phyloP scores from a whole-genome alignment of 2,797 vertebrate species.

The Cossypha polioptera region DNA sequence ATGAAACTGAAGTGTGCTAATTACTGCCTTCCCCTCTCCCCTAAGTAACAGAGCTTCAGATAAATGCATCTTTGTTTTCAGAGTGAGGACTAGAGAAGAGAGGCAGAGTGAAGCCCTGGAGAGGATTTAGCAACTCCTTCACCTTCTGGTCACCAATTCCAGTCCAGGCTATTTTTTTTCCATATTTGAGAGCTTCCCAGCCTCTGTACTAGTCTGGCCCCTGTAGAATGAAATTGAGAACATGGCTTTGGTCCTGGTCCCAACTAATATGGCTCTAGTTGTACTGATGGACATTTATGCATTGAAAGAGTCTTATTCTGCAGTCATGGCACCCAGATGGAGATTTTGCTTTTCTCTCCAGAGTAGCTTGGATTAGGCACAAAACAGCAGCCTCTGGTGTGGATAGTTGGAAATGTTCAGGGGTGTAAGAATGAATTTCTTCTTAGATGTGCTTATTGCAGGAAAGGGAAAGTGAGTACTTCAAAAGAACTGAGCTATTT shows the following conservation, averaged over 20 bases:
- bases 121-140: neutral
- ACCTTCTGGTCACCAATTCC: neutral
- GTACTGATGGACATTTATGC: neutral
- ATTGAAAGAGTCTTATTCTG: neutral
- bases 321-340: neutral
- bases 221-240: neutral
- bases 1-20: constrained; percentile 34
- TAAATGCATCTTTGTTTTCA: constrained; percentile 12
- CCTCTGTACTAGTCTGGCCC: neutral
- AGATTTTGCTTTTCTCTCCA: neutral
- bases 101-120: neutral
- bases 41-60: neutral
- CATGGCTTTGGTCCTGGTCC: neutral
- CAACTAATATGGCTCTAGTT: neutral
- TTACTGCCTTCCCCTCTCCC: neutral
- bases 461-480: neutral
- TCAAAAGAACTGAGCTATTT: constrained; percentile 25
- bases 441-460: neutral
- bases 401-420: neutral
- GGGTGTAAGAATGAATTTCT: neutral
- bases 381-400: neutral
- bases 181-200: neutral
- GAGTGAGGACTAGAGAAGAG: neutral
- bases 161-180: neutral
- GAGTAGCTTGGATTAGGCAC: neutral